A percentile compares a stretch with the other conserved stretches of the same genome.
These are phyloP conservation scores for Tetraneura akinire DNA, from an alignment of 1,140 invertebrate genomes.

Conservation along the genomic window DNA sequence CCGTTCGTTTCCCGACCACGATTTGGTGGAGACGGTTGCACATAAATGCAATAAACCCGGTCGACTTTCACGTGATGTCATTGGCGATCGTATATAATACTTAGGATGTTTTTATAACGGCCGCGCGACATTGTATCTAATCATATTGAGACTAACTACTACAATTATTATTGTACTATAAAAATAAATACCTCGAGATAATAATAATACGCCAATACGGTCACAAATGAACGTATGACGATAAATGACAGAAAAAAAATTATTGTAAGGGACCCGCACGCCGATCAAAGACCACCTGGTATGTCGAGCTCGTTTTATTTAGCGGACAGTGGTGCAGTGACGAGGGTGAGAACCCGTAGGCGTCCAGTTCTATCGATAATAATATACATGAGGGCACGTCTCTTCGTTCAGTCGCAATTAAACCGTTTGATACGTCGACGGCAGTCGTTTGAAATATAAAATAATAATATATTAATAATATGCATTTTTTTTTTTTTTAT, in stretches of 20 bases:
- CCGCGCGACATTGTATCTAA: neutral
- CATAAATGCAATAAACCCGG: neutral
- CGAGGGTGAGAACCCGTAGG: neutral
- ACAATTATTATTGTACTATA: no score
- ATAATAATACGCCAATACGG: no score
- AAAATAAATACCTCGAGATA: slow-evolving; percentile 7
- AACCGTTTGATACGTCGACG: neutral
- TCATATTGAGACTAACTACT: neutral
- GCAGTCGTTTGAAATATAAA: neutral
- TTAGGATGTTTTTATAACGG: neutral
- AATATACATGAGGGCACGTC: neutral
- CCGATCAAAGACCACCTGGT: neutral
- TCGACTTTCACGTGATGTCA: neutral
- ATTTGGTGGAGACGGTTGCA: neutral
- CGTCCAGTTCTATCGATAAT: neutral
- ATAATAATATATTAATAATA: no score
- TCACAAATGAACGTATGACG: no score
- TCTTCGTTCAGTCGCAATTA: slow-evolving; percentile 12
- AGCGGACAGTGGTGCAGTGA: no score
- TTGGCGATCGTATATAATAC: neutral
- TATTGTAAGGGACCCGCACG: neutral
- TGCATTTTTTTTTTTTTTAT: neutral
- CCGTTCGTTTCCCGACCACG: neutral
- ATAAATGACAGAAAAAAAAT: neutral
- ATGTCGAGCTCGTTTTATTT: neutral